Evolutionary conservation across 2,113 vertebrate genomes (phyloP), one percentile per base, ranked within the genome.

Genomic region (Pterocles orientalis): DNA sequence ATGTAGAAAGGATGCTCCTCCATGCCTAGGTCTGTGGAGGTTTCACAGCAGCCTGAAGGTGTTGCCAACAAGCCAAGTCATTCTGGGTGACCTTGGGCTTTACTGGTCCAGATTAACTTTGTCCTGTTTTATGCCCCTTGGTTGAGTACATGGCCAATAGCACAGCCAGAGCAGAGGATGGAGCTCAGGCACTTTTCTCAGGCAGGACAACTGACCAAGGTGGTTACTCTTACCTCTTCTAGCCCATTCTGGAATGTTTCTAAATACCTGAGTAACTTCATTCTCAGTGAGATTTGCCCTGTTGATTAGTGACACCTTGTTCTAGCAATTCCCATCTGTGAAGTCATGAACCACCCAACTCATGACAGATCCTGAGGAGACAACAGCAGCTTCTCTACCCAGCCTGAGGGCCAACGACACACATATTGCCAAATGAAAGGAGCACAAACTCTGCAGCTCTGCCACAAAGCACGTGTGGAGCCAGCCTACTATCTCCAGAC

Each of bases 391-490:
- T 20, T 71, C 56, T 60, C 69, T 53, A 92, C 23, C 14, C 65
- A 77, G 19, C 17, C 25, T 14, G 25, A 85, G 62, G 47, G 86
- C n/a, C 71, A 92, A 56, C 41, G 86, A n/a, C 39, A 36, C 36
- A 88, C 36, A 28, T 25, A 54, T n/a, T 66, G 64, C 54, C 25
- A 71, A 58, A 68, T 34, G 23, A 41, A 77, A 69, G 53, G 15
- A 81, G 47, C 7, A 73, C 19, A 73, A 13, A 48, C 29, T 53
- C 79, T 73, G 80, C 34, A 86, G 51, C n/a, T 88, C 36, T 77
- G 24, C 29, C 72, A 73, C 24, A n/a, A 54, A 58, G 29, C 31
- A 60, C 45, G 9, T 0, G 0, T 33, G 56, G 34, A 81, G 10
- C 24, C 26, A 58, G 11, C 6, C 8, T 14, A n/a, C 47, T 45